phyloP scores from a whole-genome alignment of 2,113 vertebrate genomes.

The Cathartes aura region DNA sequence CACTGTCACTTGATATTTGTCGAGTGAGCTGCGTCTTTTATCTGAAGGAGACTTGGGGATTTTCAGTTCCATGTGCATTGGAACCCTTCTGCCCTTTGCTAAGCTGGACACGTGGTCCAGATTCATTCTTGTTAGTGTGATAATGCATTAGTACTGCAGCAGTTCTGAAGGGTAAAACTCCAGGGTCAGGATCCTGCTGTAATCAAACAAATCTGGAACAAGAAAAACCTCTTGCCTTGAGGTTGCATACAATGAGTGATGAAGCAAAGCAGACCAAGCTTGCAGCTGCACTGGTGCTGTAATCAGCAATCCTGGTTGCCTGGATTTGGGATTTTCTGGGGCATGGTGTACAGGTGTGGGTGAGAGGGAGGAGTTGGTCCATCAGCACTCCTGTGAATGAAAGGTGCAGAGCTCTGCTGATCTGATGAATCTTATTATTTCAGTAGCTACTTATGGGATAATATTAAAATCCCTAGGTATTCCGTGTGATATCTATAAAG shows the following conservation, averaged over 20 bases:
- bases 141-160: neutral
- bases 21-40: neutral
- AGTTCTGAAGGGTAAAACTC: neutral
- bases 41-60: neutral
- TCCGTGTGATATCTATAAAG: neutral
- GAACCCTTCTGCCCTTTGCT: neutral
- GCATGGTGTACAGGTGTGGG: neutral
- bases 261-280: neutral
- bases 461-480: neutral
- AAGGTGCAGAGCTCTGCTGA: neutral
- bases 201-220: neutral
- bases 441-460: neutral
- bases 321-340: neutral
- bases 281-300: neutral
- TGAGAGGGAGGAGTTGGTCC: neutral
- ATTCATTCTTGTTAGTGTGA: neutral
- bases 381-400: neutral
- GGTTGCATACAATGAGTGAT: rapidly evolving
- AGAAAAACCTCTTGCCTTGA: neutral
- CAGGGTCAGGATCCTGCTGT: rapidly evolving
- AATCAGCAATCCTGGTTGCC: neutral
- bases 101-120: neutral
- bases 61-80: neutral
- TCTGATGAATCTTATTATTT: neutral
- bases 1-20: conserved; percentile 6